These are phyloP conservation scores for Perodicticus potto DNA, from an alignment of 2,797 vertebrate species.

Conservation along the genomic window DNA sequence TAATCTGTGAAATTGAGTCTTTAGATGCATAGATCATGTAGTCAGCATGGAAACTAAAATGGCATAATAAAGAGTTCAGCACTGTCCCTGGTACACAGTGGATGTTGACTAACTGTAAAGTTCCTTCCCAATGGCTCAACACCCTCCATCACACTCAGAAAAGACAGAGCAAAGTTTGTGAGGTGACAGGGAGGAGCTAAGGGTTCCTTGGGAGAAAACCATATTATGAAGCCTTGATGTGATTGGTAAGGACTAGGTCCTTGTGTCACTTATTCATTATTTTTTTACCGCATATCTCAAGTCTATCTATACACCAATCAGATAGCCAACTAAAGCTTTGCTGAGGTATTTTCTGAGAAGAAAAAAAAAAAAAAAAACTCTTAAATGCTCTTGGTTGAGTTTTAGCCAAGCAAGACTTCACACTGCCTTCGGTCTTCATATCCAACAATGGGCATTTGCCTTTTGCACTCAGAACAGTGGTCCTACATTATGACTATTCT, in stretches of 20 bases:
- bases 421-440: neutral
- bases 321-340: neutral
- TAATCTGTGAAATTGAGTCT: neutral
- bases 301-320: neutral
- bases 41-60: neutral
- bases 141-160: neutral
- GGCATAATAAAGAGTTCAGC: neutral
- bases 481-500: neutral
- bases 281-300: neutral
- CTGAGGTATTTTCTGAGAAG: neutral
- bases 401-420: conserved; percentile 28
- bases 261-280: neutral
- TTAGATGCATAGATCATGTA: neutral
- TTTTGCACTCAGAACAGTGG: neutral
- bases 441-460: neutral
- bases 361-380: neutral
- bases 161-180: conserved; percentile 26
- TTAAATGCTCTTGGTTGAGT: conserved; percentile 43
- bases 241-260: neutral
- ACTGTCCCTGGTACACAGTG: neutral
- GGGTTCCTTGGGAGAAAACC: neutral
- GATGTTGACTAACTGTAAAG: neutral
- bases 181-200: neutral
- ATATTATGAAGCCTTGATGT: neutral
- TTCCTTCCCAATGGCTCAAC: neutral